Conservation (phyloP, 2,113 vertebrate genomes). For the Ibidorhyncha struthersii region DNA sequence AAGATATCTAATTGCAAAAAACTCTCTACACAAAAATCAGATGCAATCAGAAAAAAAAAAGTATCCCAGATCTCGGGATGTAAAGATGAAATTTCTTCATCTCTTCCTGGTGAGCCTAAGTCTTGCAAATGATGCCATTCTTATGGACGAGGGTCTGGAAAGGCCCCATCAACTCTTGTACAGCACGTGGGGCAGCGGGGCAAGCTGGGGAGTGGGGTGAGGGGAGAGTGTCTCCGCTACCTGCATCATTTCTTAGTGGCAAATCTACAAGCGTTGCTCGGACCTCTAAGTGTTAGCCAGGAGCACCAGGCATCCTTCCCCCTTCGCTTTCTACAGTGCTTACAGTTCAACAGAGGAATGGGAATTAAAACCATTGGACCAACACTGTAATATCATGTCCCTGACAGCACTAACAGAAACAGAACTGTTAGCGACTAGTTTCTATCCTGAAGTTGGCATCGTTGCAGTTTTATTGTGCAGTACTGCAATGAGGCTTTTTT, state of each 20-base stretch:
- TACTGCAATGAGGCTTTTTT: not conserved
- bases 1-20: not conserved
- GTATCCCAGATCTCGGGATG: not conserved
- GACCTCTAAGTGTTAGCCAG: not conserved
- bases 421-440: not conserved
- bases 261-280: not conserved
- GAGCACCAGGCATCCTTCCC: not conserved
- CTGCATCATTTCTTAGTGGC: not conserved
- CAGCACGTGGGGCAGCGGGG: fast-evolving
- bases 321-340: not conserved
- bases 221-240: not conserved
- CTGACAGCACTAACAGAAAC: not conserved
- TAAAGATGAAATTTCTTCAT: not conserved
- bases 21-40: not conserved
- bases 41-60: not conserved
- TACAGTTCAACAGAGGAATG: not conserved
- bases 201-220: not conserved
- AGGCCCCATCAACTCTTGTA: fast-evolving
- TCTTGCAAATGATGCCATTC: not conserved
- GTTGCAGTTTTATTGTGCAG: not conserved
- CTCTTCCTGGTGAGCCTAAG: not conserved
- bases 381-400: not conserved
- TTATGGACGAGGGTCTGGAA: not conserved
- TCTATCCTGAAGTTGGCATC: not conserved
- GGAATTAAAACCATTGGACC: not conserved